Evolutionary conservation across 2,888 invertebrate genomes (phyloP).

Genomic region (Pristionchus japonicus): DNA sequence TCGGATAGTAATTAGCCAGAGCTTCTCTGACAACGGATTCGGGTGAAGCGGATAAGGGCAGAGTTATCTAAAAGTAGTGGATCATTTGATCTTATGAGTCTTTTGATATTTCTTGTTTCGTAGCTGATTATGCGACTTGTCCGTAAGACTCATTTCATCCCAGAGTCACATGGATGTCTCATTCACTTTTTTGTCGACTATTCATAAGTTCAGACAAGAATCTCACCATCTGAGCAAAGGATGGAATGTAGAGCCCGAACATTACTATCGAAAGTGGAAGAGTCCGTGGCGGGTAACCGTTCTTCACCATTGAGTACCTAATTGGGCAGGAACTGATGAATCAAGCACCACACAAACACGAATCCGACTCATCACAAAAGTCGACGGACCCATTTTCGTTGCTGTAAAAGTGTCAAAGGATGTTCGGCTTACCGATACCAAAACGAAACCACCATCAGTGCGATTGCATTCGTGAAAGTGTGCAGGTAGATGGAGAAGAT

Average conservation of each 20-base stretch:
- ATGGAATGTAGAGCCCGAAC: not conserved
- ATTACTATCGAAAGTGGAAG: not conserved
- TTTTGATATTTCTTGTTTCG: too few species aligned
- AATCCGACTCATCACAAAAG: too few species aligned
- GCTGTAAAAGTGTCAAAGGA: too few species aligned
- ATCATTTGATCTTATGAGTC: not conserved
- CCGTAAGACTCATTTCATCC: too few species aligned
- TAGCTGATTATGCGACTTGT: too few species aligned
- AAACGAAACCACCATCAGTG: not conserved
- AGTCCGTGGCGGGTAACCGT: not conserved
- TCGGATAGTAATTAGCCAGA: not conserved
- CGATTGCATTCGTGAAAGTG: not conserved
- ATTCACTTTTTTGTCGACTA: too few species aligned
- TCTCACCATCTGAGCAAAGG: not conserved
- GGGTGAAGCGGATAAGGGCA: not conserved
- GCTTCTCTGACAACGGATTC: not conserved
- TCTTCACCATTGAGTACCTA: not conserved
- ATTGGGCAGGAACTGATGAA: too few species aligned
- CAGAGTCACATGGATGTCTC: too few species aligned
- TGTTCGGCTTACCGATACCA: not conserved
- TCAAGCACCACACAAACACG: too few species aligned
- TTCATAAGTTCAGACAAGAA: too few species aligned
- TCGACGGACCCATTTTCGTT: too few species aligned
- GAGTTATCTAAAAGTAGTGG: not conserved
- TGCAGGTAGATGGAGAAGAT: slow-evolving; percentile 14